Evolutionary conservation across 2,888 invertebrate genomes (phyloP).

Genomic region (Nymphalis polychloros): DNA sequence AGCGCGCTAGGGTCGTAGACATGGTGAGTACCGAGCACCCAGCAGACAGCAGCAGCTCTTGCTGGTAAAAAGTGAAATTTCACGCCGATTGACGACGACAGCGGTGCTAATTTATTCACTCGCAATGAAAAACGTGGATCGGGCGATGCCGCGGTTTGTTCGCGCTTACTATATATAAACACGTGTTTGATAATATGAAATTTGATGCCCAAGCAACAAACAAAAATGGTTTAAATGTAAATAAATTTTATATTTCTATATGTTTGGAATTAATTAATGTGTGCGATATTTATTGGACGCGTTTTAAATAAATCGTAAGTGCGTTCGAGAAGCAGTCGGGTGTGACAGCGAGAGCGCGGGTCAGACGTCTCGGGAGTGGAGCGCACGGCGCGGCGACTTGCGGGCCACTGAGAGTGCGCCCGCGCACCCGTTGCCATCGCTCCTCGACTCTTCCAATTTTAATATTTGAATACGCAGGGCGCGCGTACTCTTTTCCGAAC

Average conservation of each 20-base stretch:
- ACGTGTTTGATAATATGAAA: conserved; percentile 66
- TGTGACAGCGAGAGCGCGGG: conserved; percentile 49
- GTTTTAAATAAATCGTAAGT: conserved; percentile 47
- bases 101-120: conserved; percentile 71
- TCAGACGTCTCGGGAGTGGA: conserved; percentile 61
- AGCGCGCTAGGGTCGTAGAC: conserved; percentile 60
- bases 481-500: conserved; percentile 62
- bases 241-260: conserved; percentile 19
- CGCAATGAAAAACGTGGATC: conserved; percentile 72
- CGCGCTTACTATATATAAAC: conserved; percentile 73
- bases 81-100: conserved; percentile 50
- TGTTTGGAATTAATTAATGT: conserved; percentile 19
- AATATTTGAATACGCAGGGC: conserved; percentile 60
- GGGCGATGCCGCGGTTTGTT: conserved; percentile 62
- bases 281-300: conserved; percentile 28
- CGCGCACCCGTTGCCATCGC: conserved; percentile 54
- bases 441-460: conserved; percentile 70
- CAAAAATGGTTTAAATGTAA: conserved; percentile 21
- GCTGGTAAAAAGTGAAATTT: conserved; percentile 77
- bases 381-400: conserved; percentile 75
- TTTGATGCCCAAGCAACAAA: conserved; percentile 47
- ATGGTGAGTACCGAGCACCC: conserved; percentile 43
- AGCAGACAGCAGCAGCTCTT: conserved; percentile 43
- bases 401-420: conserved; percentile 72
- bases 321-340: conserved; percentile 64